A percentile compares a stretch with the other conserved stretches of the same genome.
These are phyloP conservation scores for Chaunax sp. DNA, from an alignment of 2,797 vertebrate species.

Conservation along the genomic window DNA sequence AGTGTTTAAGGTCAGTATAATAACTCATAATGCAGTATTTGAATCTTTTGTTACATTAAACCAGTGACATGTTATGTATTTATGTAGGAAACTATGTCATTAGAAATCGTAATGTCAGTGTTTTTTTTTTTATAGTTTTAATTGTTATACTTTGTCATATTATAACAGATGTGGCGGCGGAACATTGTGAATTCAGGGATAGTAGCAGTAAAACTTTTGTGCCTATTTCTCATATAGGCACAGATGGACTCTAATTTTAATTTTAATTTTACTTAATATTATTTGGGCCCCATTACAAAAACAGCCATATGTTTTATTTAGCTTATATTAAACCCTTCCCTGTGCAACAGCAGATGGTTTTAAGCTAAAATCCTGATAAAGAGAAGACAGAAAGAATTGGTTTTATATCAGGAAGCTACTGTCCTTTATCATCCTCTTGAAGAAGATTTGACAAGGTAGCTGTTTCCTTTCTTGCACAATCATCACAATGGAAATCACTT, in stretches of 20 bases:
- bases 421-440: slow-evolving; percentile 64
- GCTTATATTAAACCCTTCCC: background rate
- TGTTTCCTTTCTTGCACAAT: slow-evolving; percentile 68
- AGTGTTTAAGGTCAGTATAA: background rate
- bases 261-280: slow-evolving; percentile 29
- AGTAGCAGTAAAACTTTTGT: background rate
- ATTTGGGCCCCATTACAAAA: slow-evolving; percentile 40
- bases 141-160: background rate
- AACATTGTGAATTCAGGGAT: background rate
- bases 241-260: slow-evolving; percentile 31
- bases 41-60: background rate
- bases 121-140: slow-evolving; percentile 19
- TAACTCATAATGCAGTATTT: background rate
- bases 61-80: background rate
- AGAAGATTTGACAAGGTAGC: slow-evolving; percentile 57
- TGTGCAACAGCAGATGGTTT: slow-evolving; percentile 39
- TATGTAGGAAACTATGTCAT: background rate
- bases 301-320: slow-evolving; percentile 41
- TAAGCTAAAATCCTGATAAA: slow-evolving; percentile 44
- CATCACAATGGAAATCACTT: slow-evolving; percentile 73
- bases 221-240: slow-evolving; percentile 10
- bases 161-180: background rate
- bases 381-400: slow-evolving; percentile 46
- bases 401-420: slow-evolving; percentile 46
- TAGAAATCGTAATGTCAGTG: background rate